These are phyloP conservation scores for Brachionus paranguensis DNA, from an alignment of 1,140 invertebrate species.

Conservation along the genomic window DNA sequence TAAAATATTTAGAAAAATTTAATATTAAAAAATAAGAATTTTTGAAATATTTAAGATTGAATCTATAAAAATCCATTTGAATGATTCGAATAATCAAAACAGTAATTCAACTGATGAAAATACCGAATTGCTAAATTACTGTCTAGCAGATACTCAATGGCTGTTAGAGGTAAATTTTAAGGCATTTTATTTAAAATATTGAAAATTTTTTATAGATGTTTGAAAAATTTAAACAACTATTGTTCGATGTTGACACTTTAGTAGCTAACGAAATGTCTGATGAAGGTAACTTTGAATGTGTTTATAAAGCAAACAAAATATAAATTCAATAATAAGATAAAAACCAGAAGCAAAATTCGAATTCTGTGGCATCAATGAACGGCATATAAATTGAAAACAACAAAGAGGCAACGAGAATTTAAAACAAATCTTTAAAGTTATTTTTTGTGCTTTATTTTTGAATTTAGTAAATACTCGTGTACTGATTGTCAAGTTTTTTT, in stretches of 20 bases:
- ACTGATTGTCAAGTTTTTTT: neutral
- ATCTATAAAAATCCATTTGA: slow-evolving; percentile 4
- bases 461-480: neutral
- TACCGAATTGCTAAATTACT: slow-evolving; percentile 23
- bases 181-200: neutral
- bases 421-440: neutral
- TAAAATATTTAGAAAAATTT: too few species aligned
- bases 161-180: neutral
- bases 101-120: slow-evolving; percentile 6
- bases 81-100: neutral
- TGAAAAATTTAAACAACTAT: slow-evolving; percentile 38
- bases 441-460: neutral
- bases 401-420: neutral
- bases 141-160: slow-evolving; percentile 36
- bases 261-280: slow-evolving; percentile 4
- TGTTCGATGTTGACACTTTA: slow-evolving; percentile 35
- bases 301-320: neutral
- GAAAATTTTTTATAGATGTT: slow-evolving; percentile 8
- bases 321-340: neutral
- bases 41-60: neutral
- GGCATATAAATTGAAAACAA: neutral
- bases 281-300: neutral
- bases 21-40: neutral
- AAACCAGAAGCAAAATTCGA: neutral
- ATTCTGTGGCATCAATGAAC: neutral